Percentiles rank a stretch among this genome's conserved stretches.
phyloP scores from a whole-genome alignment of 2,797 vertebrate species.

The Cichlasoma orientale region DNA sequence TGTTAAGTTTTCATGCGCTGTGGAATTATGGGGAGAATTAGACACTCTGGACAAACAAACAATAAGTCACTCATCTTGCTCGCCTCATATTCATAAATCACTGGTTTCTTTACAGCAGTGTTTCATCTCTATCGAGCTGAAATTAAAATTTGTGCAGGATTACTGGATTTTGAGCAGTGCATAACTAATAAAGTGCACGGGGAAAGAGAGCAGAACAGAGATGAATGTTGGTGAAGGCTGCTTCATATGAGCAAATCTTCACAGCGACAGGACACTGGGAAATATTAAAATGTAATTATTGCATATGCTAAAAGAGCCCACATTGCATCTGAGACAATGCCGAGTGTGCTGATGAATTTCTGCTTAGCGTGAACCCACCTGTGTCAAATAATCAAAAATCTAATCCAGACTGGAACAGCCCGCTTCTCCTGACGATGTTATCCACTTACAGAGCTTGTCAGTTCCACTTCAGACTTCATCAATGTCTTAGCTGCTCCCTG shows the following conservation, averaged over 20 bases:
- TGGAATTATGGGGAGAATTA: conserved; percentile 61
- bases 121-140: conserved; percentile 56
- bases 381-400: conserved; percentile 55
- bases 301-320: conserved; percentile 27
- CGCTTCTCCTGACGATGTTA: conserved; percentile 50
- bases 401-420: conserved; percentile 46
- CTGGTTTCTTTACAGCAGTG: conserved; percentile 33
- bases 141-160: conserved; percentile 54
- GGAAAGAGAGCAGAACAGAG: conserved; percentile 44
- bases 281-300: conserved; percentile 57
- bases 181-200: conserved; percentile 58
- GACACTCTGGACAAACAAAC: conserved; percentile 71
- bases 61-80: conserved; percentile 63
- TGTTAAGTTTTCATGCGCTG: conserved; percentile 79
- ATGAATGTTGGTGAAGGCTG: conserved; percentile 25
- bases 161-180: conserved; percentile 43
- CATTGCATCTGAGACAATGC: conserved; percentile 17
- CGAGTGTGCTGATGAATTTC: conserved; percentile 35
- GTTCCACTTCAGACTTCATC: conserved; percentile 67
- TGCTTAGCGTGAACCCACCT: conserved; percentile 38
- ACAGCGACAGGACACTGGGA: conserved; percentile 21
- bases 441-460: conserved; percentile 62
- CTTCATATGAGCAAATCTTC: conserved; percentile 36
- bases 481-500: conserved; percentile 42
- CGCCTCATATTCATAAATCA: conserved; percentile 68